These are phyloP conservation scores for Cepaea hortensis DNA, from an alignment of 2,888 invertebrate genomes.

Conservation along the genomic window DNA sequence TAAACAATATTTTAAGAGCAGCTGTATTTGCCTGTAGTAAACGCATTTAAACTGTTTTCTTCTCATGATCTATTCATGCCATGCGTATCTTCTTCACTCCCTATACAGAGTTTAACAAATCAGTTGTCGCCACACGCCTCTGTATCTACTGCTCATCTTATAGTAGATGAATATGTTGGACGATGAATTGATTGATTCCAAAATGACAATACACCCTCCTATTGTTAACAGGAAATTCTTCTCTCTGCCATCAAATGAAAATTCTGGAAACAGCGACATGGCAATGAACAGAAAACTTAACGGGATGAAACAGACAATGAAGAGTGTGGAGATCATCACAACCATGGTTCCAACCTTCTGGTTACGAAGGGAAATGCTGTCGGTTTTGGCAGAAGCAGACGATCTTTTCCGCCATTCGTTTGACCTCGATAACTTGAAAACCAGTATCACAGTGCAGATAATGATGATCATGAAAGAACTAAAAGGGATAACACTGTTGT, in stretches of 20 bases:
- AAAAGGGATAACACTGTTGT: background rate
- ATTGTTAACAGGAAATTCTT: background rate
- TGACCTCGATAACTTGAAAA: background rate
- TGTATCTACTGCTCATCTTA: background rate
- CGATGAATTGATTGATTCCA: slow-evolving; percentile 1
- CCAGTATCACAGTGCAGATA: background rate
- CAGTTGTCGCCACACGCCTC: background rate
- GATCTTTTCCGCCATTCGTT: background rate
- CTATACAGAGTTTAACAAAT: background rate
- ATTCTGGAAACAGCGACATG: background rate
- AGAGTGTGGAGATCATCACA: background rate
- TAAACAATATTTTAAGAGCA: no score
- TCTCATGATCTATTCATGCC: no score
- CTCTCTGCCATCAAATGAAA: background rate
- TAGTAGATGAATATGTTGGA: background rate
- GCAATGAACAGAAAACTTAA: background rate
- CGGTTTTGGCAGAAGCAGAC: background rate
- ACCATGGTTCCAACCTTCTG: background rate
- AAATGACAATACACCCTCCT: background rate
- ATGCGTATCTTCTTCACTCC: background rate
- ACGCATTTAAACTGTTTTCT: no score
- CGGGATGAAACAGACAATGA: background rate
- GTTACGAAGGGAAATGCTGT: background rate
- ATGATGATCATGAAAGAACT: background rate
- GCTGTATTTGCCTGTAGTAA: no score